Percentiles rank a stretch among this genome's conserved stretches.
Evolutionary conservation across 2,113 vertebrate species (phyloP).

Genomic region (Eudyptes chrysolophus): DNA sequence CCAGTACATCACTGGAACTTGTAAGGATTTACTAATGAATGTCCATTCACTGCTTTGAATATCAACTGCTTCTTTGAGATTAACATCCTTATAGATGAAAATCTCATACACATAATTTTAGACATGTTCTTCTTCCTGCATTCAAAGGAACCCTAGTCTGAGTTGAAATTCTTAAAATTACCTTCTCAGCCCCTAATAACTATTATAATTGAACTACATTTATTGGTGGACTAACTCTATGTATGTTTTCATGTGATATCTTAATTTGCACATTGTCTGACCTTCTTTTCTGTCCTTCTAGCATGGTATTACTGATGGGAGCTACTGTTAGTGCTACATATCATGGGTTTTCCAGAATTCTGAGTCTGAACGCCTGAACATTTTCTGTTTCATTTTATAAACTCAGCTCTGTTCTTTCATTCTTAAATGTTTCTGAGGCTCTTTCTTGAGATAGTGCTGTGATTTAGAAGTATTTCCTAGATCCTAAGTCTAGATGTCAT

Average conservation of each 20-base stretch:
- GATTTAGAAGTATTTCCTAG: neutral
- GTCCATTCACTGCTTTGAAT: neutral
- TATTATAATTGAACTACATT: neutral
- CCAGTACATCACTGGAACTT: neutral
- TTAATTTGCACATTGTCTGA: neutral
- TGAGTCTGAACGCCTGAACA: neutral
- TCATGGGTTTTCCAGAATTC: neutral
- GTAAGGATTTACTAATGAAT: neutral
- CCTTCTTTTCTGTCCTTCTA: neutral
- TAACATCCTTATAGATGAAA: neutral
- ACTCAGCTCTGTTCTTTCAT: neutral
- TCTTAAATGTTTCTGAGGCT: neutral
- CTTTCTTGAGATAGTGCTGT: neutral
- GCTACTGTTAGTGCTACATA: neutral
- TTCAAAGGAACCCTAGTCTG: neutral
- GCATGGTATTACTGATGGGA: neutral
- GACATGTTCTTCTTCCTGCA: neutral
- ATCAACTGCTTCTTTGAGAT: neutral
- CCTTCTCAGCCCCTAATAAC: neutral
- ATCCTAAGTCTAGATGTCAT: neutral
- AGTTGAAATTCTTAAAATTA: neutral
- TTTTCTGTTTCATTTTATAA: neutral
- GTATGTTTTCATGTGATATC: neutral
- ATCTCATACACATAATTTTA: neutral
- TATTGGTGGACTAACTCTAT: neutral